phyloP scores from a whole-genome alignment of 1,140 invertebrate genomes.

The Calephelis nemesis region DNA sequence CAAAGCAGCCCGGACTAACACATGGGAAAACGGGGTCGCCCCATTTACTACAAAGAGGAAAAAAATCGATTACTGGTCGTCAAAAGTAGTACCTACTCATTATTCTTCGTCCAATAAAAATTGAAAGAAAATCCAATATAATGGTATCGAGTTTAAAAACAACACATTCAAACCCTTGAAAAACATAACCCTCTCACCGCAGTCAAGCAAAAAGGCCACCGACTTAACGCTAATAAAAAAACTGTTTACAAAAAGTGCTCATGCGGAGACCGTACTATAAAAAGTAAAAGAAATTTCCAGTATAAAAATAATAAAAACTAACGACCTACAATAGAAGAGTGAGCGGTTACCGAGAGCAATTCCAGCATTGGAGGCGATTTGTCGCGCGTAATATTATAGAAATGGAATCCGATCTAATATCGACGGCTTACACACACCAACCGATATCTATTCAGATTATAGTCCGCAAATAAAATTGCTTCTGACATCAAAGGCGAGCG shows the following conservation, averaged over 20 bases:
- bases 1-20: no score
- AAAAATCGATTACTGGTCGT: no score
- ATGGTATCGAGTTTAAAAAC: no score
- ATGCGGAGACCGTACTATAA: neutral
- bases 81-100: no score
- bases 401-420: constrained; percentile 39
- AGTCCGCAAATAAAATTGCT: constrained; percentile 28
- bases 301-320: constrained; percentile 5
- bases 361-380: constrained; percentile 37
- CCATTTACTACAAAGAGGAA: no score
- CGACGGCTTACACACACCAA: constrained; percentile 27
- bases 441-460: constrained; percentile 29
- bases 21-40: no score
- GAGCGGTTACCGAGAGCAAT: constrained; percentile 29
- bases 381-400: constrained; percentile 35
- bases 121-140: no score
- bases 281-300: neutral
- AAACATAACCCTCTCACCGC: no score
- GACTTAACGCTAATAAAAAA: neutral
- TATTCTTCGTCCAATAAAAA: no score
- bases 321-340: constrained; percentile 19
- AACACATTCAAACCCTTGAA: no score
- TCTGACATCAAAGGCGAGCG: constrained; percentile 33
- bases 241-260: neutral
- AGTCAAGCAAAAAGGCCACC: neutral